Conservation (phyloP, 2,797 vertebrate species). For the Astyanax mexicanus region DNA sequence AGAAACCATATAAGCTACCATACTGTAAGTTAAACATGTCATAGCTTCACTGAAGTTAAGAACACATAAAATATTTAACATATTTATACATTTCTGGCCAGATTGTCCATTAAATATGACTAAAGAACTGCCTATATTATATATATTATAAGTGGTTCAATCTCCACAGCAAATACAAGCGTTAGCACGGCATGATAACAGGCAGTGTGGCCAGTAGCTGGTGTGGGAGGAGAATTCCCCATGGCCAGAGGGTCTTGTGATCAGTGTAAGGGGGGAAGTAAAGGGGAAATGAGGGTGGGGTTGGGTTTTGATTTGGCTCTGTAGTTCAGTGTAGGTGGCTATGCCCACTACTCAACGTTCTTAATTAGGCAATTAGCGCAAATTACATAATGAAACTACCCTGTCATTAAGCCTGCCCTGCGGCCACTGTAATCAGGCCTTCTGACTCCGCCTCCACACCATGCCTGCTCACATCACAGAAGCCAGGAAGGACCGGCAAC, state of each 20-base stretch:
- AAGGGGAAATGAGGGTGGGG: constrained; percentile 24
- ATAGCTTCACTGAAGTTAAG: background rate
- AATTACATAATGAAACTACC: constrained; percentile 52
- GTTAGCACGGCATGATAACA: background rate
- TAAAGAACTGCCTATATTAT: background rate
- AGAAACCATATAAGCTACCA: too few species aligned
- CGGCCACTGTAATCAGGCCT: constrained; percentile 40
- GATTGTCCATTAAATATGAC: background rate
- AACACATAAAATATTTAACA: too few species aligned
- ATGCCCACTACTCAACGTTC: constrained; percentile 30
- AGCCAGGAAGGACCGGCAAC: constrained; percentile 17
- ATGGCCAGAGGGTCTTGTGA: constrained; percentile 34
- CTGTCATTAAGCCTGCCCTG: constrained; percentile 40
- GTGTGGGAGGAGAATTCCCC: constrained; percentile 17
- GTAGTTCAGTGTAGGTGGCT: constrained; percentile 32
- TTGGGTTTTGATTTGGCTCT: constrained; percentile 28
- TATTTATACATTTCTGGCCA: background rate
- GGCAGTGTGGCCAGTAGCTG: constrained; percentile 14
- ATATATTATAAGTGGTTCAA: background rate
- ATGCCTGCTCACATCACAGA: constrained; percentile 11
- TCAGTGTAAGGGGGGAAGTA: constrained; percentile 20
- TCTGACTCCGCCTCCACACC: constrained; percentile 23
- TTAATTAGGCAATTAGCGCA: constrained; percentile 50
- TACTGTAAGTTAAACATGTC: background rate
- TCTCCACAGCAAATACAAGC: background rate